phyloP scores from a whole-genome alignment of 2,113 vertebrate genomes.

The Mus pahari region DNA sequence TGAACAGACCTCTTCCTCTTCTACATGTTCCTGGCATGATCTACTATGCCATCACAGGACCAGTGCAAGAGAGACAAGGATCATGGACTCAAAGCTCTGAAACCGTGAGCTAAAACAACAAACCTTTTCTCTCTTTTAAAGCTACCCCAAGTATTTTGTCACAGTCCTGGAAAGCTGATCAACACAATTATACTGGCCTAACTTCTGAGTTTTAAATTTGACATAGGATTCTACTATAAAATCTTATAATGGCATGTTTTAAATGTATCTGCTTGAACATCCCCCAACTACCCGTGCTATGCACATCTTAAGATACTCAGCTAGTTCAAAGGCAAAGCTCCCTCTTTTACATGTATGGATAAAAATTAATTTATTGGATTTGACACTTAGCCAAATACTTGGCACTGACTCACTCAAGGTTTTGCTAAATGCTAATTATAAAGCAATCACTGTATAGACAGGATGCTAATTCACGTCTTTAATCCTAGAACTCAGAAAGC shows the following conservation, averaged over 20 bases:
- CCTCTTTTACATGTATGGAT: neutral
- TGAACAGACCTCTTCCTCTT: neutral
- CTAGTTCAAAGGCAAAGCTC: neutral
- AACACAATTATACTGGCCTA: neutral
- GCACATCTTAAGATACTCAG: neutral
- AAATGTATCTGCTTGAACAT: slow-evolving; percentile 10
- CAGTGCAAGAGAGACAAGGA: neutral
- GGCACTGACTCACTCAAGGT: neutral
- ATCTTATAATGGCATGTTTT: neutral
- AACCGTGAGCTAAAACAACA: neutral
- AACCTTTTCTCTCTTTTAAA: neutral
- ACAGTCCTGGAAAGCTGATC: neutral
- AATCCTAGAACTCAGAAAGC: neutral
- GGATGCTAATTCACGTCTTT: neutral
- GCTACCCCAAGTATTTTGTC: neutral
- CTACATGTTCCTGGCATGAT: neutral
- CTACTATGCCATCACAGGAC: neutral
- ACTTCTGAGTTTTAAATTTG: neutral
- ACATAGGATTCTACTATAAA: slow-evolving; percentile 20
- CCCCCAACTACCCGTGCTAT: neutral
- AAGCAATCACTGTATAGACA: neutral
- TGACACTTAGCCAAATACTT: neutral
- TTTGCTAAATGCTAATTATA: neutral
- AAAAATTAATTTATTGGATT: neutral
- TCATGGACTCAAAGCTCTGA: neutral